These are phyloP conservation scores for Ictalurus furcatus DNA, from an alignment of 2,113 vertebrate genomes.

Conservation along the genomic window DNA sequence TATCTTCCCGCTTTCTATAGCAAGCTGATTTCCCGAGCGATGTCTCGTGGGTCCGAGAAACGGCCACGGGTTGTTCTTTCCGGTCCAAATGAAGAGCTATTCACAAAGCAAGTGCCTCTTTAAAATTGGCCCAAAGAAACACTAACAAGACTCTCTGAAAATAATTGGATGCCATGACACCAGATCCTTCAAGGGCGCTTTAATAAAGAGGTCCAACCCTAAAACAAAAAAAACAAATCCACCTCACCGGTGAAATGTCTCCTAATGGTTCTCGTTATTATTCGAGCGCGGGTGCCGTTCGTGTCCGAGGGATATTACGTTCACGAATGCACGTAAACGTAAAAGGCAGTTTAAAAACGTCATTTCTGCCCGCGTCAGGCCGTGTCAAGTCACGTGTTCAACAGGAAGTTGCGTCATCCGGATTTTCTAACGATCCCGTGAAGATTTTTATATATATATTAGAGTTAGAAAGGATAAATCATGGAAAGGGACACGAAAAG, in stretches of 20 bases:
- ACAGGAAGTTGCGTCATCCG: too few relatives aligned
- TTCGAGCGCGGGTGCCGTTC: too few relatives aligned
- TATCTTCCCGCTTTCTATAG: constrained; percentile 22
- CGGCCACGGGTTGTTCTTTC: neutral
- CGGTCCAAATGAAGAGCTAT: constrained; percentile 39
- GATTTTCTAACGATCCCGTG: too few relatives aligned
- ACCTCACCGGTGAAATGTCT: neutral
- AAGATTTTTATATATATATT: too few relatives aligned
- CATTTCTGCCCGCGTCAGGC: too few relatives aligned
- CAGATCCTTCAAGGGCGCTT: constrained; percentile 2
- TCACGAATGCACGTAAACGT: neutral
- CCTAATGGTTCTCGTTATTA: neutral
- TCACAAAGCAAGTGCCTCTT: constrained; percentile 38
- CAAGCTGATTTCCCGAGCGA: constrained; percentile 47
- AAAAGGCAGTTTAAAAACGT: too few relatives aligned
- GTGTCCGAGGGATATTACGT: neutral
- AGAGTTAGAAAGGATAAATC: too few relatives aligned
- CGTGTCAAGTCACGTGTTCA: too few relatives aligned
- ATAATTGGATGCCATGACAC: constrained; percentile 44
- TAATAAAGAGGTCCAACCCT: constrained; percentile 17
- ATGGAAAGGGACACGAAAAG: neutral
- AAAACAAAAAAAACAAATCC: neutral
- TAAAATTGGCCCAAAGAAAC: constrained; percentile 41
- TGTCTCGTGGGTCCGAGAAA: constrained; percentile 33
- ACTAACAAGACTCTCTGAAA: constrained; percentile 37